Evolutionary conservation across 2,888 invertebrate genomes (phyloP), one percentile per base, ranked within the genome.

Genomic region (Piscicola geometra): DNA sequence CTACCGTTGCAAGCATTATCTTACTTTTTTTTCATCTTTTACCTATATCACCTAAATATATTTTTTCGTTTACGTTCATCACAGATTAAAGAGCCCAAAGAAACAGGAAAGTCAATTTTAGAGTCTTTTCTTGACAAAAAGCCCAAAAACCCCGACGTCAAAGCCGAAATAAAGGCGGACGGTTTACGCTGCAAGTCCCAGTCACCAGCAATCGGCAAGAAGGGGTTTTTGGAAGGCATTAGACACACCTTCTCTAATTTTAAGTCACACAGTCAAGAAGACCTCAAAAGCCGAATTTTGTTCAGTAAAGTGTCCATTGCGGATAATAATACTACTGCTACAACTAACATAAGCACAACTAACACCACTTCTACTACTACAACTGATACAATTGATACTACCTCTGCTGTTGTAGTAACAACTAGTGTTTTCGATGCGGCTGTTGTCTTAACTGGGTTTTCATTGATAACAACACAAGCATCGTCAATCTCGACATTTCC

Each of bases 171-270:
- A 15, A 67, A 67, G 21, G 21, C 3, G 15, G 21, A 67, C 5
- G 35, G 30, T 32, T 28, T 28, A 15, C 52, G 73, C n/a, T 73
- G 73, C 64, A 73, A 73, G 60, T 76, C 71, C 15, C 74, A 78
- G 32, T 78, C 78, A 21, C 87, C 87, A 66, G 64, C 35, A n/a
- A 87, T 87, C 81, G 64, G 33, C 60, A 88, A 87, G 79, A 82
- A 84, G 77, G 84, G 83, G 80, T 88, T 89, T 82, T 88, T 90
- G 82, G 89, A 89, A 81, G 90, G 90, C 80, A 89, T 90, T 83
- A 87, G 88, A 79, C 89, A 88, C 83, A 89, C 89, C 5, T 84
- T 90, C 79, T 86, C 77, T 32, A 76, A 88, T 77, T 85, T 86
- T 75, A 85, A 89, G 81, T 87, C 89, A 80, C 87, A 87, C 81